Percentiles rank a stretch among this genome's conserved stretches.
Evolutionary conservation across 2,888 invertebrate genomes (phyloP).

Genomic region (Metellina segmentata): DNA sequence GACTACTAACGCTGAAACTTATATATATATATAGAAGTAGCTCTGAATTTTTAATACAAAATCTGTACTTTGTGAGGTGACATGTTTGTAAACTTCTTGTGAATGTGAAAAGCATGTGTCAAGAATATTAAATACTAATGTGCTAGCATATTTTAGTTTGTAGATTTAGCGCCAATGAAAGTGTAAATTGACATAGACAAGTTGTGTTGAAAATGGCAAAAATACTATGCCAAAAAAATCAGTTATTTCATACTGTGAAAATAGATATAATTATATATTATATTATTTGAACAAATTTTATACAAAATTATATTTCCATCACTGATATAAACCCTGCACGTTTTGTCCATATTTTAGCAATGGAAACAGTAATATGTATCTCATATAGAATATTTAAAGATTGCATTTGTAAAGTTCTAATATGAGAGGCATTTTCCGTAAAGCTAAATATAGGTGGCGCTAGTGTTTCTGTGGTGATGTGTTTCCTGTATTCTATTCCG

Average conservation of each 20-base stretch:
- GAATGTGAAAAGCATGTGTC: constrained; percentile 8
- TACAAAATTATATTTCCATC: constrained; percentile 5
- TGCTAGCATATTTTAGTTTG: neutral
- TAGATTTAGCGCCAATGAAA: constrained; percentile 8
- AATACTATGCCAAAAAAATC: constrained; percentile 14
- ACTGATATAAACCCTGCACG: constrained; percentile 3
- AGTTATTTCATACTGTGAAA: constrained; percentile 13
- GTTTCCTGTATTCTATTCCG: too few relatives aligned
- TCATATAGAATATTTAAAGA: neutral
- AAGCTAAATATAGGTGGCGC: too few relatives aligned
- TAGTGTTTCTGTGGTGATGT: too few relatives aligned
- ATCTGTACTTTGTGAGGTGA: neutral
- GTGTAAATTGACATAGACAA: neutral
- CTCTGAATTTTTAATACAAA: neutral
- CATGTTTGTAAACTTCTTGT: neutral
- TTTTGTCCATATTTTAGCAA: constrained; percentile 6
- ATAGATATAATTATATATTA: constrained; percentile 37
- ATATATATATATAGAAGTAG: neutral
- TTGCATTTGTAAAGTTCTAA: constrained; percentile 11
- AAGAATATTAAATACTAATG: constrained; percentile 6
- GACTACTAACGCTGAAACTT: neutral
- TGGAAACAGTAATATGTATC: neutral
- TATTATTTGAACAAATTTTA: constrained; percentile 52
- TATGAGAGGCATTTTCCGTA: too few relatives aligned
- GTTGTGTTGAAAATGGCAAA: neutral